Evolutionary conservation across 2,797 vertebrate genomes (phyloP), one percentile per base, ranked within the genome.

Genomic region (Pteronotus mesoamericanus): DNA sequence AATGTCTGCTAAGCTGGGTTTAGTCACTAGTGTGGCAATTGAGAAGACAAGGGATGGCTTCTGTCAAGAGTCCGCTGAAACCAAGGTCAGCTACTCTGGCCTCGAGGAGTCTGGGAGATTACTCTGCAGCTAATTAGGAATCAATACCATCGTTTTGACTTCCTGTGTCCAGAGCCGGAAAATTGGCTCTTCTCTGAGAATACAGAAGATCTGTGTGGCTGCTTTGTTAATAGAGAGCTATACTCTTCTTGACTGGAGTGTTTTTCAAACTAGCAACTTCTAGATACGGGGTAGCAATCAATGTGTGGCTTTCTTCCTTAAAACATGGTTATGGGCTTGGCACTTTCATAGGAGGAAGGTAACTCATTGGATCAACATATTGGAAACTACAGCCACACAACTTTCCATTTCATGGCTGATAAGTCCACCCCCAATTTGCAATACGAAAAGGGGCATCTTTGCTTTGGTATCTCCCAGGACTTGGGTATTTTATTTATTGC

Each of bases 101-200:
- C 39, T 71, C 3, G 0, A 42, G 46, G 29, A 72, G 10, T 72
- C 46, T 64, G 79, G 69, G 80, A 51, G 46, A 66, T 92, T 51
- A 51, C 46, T 89, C 57, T 71, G 55, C 21, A 74, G 57, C 74
- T 93, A 57, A 80, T 91, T 79, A 71, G 66, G 59, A 86, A 44
- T 89, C 79, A 74, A 24, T 77, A 46, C 21, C 3, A 6, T 46
- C 16, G 44, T 93, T 88, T 86, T 74, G 44, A 88, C 79, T 90
- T 37, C 3, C 21, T 32, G 64, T 48, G 48, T 80, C 34, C 18
- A 51, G 71, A 90, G 46, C 46, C 90, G 93, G 64, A 93, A 68
- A 89, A 74, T 78, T 18, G 89, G 61, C 32, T 83, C 48, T 92
- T 94, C 42, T 75, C 39, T 69, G 48, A 64, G 46, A 90, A 48